Conservation (phyloP, 2,888 invertebrate genomes). For the Pocota personata region DNA sequence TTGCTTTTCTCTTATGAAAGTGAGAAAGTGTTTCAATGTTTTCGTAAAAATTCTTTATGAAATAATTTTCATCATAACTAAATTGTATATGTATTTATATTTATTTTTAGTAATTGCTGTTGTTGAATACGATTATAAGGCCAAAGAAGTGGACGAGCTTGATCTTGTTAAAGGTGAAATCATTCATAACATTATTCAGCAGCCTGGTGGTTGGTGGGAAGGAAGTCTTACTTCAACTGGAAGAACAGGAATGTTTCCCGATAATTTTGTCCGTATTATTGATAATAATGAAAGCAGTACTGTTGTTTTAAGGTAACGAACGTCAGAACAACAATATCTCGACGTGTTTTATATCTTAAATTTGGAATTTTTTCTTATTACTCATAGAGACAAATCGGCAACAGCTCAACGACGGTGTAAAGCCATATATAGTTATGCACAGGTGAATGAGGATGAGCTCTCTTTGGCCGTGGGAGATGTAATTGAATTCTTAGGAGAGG, state of each 20-base stretch:
- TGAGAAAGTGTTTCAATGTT: too few relatives aligned
- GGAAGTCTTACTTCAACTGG: conserved; percentile 89
- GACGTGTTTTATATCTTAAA: not conserved
- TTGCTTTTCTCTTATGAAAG: too few relatives aligned
- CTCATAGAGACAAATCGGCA: conserved; percentile 82
- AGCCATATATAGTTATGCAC: conserved; percentile 95
- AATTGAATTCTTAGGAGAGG: conserved; percentile 95
- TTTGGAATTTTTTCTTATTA: conserved; percentile 68
- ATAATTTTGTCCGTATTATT: conserved; percentile 92
- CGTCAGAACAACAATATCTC: not conserved
- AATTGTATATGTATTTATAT: not conserved
- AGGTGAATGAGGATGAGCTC: conserved; percentile 96
- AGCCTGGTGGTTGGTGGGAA: conserved; percentile 95
- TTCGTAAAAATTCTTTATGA: not conserved
- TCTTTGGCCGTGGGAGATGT: conserved; percentile 93
- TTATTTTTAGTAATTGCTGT: conserved; percentile 87
- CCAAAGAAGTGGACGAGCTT: conserved; percentile 93
- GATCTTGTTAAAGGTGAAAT: conserved; percentile 92
- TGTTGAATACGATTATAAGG: conserved; percentile 93
- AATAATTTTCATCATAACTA: not conserved
- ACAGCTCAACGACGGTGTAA: conserved; percentile 87
- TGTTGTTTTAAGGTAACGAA: conserved; percentile 82
- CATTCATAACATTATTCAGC: conserved; percentile 90
- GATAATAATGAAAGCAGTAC: conserved; percentile 80
- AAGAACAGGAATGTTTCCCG: conserved; percentile 94